phyloP scores from a whole-genome alignment of 1,140 invertebrate genomes.

The Drosophila leontia region DNA sequence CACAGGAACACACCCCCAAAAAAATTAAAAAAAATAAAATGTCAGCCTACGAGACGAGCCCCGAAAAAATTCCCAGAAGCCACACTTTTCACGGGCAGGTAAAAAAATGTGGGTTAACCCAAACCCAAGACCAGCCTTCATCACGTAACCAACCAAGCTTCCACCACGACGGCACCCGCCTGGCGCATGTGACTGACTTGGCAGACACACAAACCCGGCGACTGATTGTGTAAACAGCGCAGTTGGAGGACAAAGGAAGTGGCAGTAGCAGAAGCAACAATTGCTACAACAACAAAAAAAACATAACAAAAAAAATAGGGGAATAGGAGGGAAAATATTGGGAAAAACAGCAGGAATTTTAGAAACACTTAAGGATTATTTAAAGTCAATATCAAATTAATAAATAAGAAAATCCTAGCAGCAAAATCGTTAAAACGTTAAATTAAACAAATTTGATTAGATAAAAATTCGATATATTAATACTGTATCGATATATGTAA shows the following conservation, averaged over 20 bases:
- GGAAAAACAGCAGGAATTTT: neutral
- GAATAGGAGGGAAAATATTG: neutral
- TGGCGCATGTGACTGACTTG: slow-evolving; percentile 67
- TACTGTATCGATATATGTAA: no score
- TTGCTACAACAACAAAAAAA: neutral
- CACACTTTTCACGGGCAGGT: slow-evolving; percentile 4
- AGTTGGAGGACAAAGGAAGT: slow-evolving; percentile 39
- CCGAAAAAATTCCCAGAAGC: slow-evolving; percentile 41
- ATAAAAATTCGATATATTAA: no score
- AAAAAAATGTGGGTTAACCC: slow-evolving; percentile 4
- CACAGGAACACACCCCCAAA: slow-evolving; percentile 33
- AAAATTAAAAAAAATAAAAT: neutral
- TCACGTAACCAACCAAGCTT: slow-evolving; percentile 61
- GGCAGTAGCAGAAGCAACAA: slow-evolving; percentile 3
- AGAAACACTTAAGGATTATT: neutral
- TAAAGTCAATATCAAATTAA: no score
- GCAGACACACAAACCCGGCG: slow-evolving; percentile 26
- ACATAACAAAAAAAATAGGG: neutral
- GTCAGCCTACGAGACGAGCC: slow-evolving; percentile 32
- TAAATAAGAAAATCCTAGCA: no score
- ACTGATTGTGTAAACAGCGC: slow-evolving; percentile 69
- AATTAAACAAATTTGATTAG: no score
- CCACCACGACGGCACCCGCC: slow-evolving; percentile 48
- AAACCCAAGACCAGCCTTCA: slow-evolving; percentile 15
- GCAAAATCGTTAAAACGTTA: no score